These are phyloP conservation scores for Brenthis ino DNA, from an alignment of 2,888 invertebrate genomes.

Conservation along the genomic window DNA sequence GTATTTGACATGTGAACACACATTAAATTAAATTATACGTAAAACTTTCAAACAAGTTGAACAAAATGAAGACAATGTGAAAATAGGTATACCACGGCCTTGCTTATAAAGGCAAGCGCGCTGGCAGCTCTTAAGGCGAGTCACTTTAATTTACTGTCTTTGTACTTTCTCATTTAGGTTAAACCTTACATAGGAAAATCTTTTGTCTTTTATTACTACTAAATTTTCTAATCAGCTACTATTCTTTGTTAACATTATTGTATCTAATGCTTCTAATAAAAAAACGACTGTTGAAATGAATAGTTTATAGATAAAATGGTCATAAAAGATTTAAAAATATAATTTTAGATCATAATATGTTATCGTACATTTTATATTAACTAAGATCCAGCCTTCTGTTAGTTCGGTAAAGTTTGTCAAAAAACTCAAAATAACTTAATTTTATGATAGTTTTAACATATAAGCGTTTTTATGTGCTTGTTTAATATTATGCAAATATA, in stretches of 20 bases:
- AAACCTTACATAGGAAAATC: constrained; percentile 9
- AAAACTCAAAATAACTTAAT: no score
- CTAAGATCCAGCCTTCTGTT: no score
- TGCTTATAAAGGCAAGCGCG: constrained; percentile 5
- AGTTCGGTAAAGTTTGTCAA: no score
- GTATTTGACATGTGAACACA: neutral
- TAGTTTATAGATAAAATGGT: no score
- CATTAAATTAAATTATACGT: neutral
- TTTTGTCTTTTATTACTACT: constrained; percentile 13
- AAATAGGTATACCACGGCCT: constrained; percentile 1
- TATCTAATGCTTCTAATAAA: neutral
- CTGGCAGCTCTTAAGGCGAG: constrained; percentile 17
- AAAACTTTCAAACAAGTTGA: neutral
- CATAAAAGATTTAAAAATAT: no score
- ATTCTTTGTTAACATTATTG: neutral
- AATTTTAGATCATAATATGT: no score
- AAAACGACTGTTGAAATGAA: no score
- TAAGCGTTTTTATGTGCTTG: no score
- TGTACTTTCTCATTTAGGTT: constrained; percentile 15
- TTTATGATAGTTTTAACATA: no score
- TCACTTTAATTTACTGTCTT: constrained; percentile 18
- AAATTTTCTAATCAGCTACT: constrained; percentile 4
- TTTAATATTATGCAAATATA: no score
- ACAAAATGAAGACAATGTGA: constrained; percentile 5
- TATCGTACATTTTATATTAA: no score